Evolutionary conservation across 2,888 invertebrate genomes (phyloP), one percentile per base, ranked within the genome.

Genomic region (Iphiclides podalirius): DNA sequence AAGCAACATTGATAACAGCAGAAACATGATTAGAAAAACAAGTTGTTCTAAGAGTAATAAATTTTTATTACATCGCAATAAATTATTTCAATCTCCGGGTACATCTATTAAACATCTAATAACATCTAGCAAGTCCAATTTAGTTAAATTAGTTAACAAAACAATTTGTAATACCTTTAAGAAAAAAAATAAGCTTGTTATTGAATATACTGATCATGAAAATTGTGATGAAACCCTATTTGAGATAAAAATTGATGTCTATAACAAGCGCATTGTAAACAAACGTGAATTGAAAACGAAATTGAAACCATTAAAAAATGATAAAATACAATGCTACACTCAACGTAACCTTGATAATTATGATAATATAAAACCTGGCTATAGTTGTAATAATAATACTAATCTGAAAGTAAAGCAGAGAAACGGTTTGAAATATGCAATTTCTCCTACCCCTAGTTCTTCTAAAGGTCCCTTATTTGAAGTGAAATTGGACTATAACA

Each of bases 241-340:
- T 46, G 66, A 68, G 57, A 63, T 75, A 17, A 62, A 65, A 54
- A 62, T 75, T 9, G 56, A 70, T 56, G 41, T 64, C 14, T 26
- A 45, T 1, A 52, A 66, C 43, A 65, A 63, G 57, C 60, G 59
- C 7, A 56, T 70, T 11, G 45, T 69, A 20, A 73, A 74, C 48
- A 39, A 63, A 2, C 52, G 45, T 11, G 67, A 74, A 58, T 57
- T 72, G 20, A 61, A 60, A 52, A 15, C 55, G 2, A 68, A 63
- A 53, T 52, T 72, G 8, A 52, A 53, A 40, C 52, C 41, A 15
- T 51, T 60, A 33, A 65, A 63, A 58, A 49, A 45, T 33, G 45
- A n/a, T 49, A 51, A 23, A 52, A 40, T 45, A 48, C 59, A 39
- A 48, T 50, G 31, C 14, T 16, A 11, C 36, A 31, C 12, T 3